These are phyloP conservation scores for Drosophila novamexicana DNA, from an alignment of 1,140 invertebrate species.

Conservation along the genomic window DNA sequence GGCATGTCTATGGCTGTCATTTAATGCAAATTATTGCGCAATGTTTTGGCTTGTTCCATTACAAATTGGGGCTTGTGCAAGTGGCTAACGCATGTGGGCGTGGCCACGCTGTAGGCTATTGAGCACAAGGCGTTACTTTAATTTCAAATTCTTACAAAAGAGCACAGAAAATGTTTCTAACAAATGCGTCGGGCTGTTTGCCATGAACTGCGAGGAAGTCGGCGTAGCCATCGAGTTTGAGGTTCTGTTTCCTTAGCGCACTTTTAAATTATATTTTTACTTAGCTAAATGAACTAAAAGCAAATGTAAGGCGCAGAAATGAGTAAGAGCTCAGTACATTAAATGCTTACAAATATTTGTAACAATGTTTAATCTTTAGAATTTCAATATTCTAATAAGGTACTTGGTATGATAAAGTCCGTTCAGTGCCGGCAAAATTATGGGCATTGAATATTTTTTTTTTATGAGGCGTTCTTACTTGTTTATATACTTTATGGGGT, in stretches of 20 bases:
- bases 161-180: slow-evolving; percentile 15
- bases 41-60: slow-evolving; percentile 51
- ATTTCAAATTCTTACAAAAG: slow-evolving; percentile 9
- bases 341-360: too few species aligned
- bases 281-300: too few species aligned
- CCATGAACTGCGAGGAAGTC: slow-evolving; percentile 43
- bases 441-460: too few species aligned
- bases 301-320: background rate
- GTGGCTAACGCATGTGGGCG: slow-evolving; percentile 50
- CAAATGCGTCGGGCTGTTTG: slow-evolving; percentile 5
- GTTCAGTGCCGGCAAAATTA: too few species aligned
- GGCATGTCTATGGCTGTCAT: slow-evolving; percentile 58
- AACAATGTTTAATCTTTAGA: too few species aligned
- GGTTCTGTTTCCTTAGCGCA: background rate
- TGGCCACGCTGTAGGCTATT: slow-evolving; percentile 25
- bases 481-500: too few species aligned
- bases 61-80: slow-evolving; percentile 66
- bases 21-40: slow-evolving; percentile 75
- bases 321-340: too few species aligned
- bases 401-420: too few species aligned
- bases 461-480: too few species aligned
- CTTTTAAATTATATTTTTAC: too few species aligned
- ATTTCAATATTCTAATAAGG: too few species aligned
- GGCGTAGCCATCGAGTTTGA: background rate
- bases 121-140: slow-evolving; percentile 41